Evolutionary conservation across 2,888 invertebrate species (phyloP).

Genomic region (Cephus pygmeus): DNA sequence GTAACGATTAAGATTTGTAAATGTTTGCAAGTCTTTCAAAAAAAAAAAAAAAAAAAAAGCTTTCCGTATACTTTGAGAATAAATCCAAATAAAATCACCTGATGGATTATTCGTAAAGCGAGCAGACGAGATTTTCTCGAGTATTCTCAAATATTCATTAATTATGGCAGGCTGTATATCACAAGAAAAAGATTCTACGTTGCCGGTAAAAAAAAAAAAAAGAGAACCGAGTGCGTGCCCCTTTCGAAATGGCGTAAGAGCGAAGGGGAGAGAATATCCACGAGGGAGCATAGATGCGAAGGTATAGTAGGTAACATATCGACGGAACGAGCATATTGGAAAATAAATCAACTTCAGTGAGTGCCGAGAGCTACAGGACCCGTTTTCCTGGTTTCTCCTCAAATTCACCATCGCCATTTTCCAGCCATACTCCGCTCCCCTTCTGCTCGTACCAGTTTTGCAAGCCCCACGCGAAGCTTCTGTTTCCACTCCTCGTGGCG

Average conservation of each 20-base stretch:
- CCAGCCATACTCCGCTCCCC: neutral
- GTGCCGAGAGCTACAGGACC: neutral
- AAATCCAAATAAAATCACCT: neutral
- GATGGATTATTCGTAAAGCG: conserved; percentile 11
- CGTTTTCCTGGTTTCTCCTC: neutral
- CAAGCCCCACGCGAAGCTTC: neutral
- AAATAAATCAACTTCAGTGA: conserved; percentile 7
- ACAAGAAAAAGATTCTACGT: neutral
- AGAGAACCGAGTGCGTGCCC: neutral
- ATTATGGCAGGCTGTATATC: neutral
- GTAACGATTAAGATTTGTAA: neutral
- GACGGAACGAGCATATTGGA: conserved; percentile 6
- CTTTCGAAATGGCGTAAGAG: neutral
- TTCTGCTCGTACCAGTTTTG: neutral
- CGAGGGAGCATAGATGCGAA: neutral
- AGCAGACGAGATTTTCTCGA: conserved; percentile 9
- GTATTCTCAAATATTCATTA: neutral
- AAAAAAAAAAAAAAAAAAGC: neutral
- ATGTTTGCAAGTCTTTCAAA: neutral
- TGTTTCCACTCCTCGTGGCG: neutral
- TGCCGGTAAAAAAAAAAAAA: neutral
- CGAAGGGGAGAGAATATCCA: neutral
- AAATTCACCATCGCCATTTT: neutral
- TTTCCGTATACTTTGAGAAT: neutral
- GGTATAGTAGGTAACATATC: conserved; percentile 6